Base-by-base conservation (phyloP, 2,888 invertebrate species). In the Podotricha telesiphe region DNA sequence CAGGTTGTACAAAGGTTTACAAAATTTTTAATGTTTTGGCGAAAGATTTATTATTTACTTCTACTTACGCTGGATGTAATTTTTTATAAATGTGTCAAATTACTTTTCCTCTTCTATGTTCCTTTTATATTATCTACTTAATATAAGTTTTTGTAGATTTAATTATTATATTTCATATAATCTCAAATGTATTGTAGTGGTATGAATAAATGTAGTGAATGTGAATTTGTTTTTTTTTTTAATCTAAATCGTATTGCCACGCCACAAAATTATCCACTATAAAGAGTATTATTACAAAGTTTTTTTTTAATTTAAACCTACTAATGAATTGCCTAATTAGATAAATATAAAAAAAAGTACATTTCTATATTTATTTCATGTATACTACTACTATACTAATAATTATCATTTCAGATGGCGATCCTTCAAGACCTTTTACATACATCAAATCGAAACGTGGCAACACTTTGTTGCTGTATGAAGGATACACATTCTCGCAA, bases 401-500 rank as follows among this genome's bases (percentile, higher is more conserved):
- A 0, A 42, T 58, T 58, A 7, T 42, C 42, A 8, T 58, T 58
- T 58, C 42, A 58, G 58, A 20, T 58, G 37, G 15, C 17, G 48
- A 28, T 28, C 45, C 19, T 0, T 7, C 20, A 11, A 47, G 13
- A 10, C 20, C 47, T 19, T 62, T 62, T 34, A 28, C 61, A 5
- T 63, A 63, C 40, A 51, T 63, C 50, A 20, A 63, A 51, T 63
- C 63, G 8, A 34, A 37, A 20, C 63, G 59, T 45, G 80, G 80
- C 0, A 81, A 79, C 37, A 70, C 62, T 11, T 66, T 83, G 22
- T 73, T 84, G 13, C 64, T 72, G 11, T 50, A 78, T 3, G 73
- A 67, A 0, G 79, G 79, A 0, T 84, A 79, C 66, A 81, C 78
- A 0, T 83, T 82, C 73, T 78, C 64, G 8, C 40, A 64, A 20